A percentile compares a stretch with the other conserved stretches of the same genome.
phyloP scores from a whole-genome alignment of 1,140 invertebrate species.

The Drosophila miranda region DNA sequence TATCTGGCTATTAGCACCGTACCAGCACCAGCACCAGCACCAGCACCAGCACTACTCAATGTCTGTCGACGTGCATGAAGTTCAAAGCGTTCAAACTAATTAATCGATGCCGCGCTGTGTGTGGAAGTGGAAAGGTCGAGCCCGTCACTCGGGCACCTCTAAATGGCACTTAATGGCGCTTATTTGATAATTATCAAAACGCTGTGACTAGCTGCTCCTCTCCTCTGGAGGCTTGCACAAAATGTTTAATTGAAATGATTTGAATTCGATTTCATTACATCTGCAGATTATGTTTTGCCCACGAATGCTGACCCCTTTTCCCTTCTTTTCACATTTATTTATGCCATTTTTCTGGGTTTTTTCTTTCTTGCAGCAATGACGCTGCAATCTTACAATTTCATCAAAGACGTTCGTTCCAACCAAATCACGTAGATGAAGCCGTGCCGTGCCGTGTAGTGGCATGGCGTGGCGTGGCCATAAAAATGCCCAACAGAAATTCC shows the following conservation, averaged over 20 bases:
- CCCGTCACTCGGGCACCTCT: constrained; percentile 28
- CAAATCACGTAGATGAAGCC: constrained; percentile 48
- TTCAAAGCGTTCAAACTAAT: constrained; percentile 69
- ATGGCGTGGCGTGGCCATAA: constrained; percentile 20
- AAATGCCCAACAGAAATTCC: constrained; percentile 12
- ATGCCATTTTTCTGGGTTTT: constrained; percentile 7
- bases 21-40: constrained; percentile 28
- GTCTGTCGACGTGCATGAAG: constrained; percentile 47
- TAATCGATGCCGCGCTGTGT: constrained; percentile 39
- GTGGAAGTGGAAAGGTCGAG: constrained; percentile 37
- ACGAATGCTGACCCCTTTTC: constrained; percentile 38
- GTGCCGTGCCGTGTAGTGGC: background rate
- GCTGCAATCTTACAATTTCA: constrained; percentile 26
- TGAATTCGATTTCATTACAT: constrained; percentile 47
- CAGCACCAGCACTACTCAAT: constrained; percentile 27
- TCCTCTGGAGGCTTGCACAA: constrained; percentile 8
- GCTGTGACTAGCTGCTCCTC: constrained; percentile 29
- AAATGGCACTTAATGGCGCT: constrained; percentile 53
- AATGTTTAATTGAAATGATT: constrained; percentile 26
- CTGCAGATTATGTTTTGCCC: constrained; percentile 9
- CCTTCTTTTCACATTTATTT: constrained; percentile 18
- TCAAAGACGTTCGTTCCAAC: constrained; percentile 20
- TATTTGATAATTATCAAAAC: constrained; percentile 67
- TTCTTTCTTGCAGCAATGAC: constrained; percentile 23
- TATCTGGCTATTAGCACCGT: constrained; percentile 44